Evolutionary conservation across 2,113 vertebrate genomes (phyloP).

Genomic region (Campylorhamphus procurvoides): DNA sequence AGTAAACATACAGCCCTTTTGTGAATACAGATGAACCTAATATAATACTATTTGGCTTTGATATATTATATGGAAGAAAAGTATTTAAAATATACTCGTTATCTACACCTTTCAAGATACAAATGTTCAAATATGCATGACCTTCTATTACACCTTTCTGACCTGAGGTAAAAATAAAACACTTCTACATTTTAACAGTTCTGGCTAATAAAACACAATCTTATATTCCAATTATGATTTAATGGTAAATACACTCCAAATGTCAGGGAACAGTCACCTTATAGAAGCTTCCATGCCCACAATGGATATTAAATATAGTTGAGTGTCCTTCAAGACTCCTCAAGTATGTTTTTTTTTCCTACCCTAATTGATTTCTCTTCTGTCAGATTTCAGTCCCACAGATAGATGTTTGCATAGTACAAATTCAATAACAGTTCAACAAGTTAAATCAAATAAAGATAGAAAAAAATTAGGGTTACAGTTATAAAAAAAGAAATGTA

Average conservation of each 20-base stretch:
- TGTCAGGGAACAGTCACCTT: conserved; percentile 62
- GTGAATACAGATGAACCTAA: conserved; percentile 68
- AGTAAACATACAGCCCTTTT: conserved; percentile 67
- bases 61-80: conserved; percentile 65
- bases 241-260: conserved; percentile 69
- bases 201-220: conserved; percentile 64
- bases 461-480: conserved; percentile 14
- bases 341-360: conserved; percentile 57
- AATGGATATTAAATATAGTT: conserved; percentile 70
- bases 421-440: conserved; percentile 28
- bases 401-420: conserved; percentile 45
- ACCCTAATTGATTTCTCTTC: conserved; percentile 71
- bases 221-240: conserved; percentile 74
- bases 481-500: not conserved
- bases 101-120: conserved; percentile 18
- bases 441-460: conserved; percentile 36
- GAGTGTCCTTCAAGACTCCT: conserved; percentile 68
- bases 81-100: conserved; percentile 67
- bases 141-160: not conserved
- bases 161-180: not conserved
- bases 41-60: conserved; percentile 66
- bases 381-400: conserved; percentile 33
- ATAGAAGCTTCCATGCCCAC: conserved; percentile 59
- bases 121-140: not conserved
- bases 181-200: conserved; percentile 59